Evolutionary conservation across 2,888 invertebrate genomes (phyloP), one percentile per base, ranked within the genome.

Genomic region (Hylaea fasciaria): DNA sequence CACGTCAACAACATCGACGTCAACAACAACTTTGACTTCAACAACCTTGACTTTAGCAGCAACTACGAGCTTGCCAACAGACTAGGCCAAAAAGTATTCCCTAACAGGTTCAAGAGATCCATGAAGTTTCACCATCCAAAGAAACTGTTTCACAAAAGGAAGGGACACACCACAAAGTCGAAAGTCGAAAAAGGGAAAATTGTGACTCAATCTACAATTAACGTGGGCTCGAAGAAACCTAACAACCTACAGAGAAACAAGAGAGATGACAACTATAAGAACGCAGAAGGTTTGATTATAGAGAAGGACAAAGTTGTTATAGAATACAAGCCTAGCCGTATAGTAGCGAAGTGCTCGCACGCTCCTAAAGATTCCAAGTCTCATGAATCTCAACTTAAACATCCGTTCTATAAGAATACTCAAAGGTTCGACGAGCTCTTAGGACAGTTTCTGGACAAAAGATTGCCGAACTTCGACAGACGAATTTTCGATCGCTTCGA

Each of bases 351-450:
- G 65, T 86, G 86, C 11, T 83, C 85, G 0, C 87, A 89, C 40
- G 55, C 62, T 0, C 80, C 82, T 0, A 81, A 81, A 61, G 82
- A 84, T 0, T 70, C 72, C 0, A 82, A 83, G 45, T 70, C 77
- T 0, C 82, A 86, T 22, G 87, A 88, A 46, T 78, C 79, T 35
- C 71, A 83, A 50, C 47, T 83, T 0, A 86, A 85, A 37, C 84
- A 88, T 69, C 87, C 88, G 0, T 89, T 82, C 47, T 85, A 85
- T 28, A 82, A 88, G 58, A 82, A 86, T 35, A 77, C 81, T 0
- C 85, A 87, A 66, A 71, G 77, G 37, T 45, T 88, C 0, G 87
- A 88, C n/a, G 77, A 86, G 12, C 45, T 87, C 0, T 41, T 87
- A 0, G 85, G 83, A 14, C 73, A 68, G 8, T 74, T 86, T 50